Evolutionary conservation across 2,797 vertebrate genomes (phyloP).

Genomic region (Coregonus ussuriensis): DNA sequence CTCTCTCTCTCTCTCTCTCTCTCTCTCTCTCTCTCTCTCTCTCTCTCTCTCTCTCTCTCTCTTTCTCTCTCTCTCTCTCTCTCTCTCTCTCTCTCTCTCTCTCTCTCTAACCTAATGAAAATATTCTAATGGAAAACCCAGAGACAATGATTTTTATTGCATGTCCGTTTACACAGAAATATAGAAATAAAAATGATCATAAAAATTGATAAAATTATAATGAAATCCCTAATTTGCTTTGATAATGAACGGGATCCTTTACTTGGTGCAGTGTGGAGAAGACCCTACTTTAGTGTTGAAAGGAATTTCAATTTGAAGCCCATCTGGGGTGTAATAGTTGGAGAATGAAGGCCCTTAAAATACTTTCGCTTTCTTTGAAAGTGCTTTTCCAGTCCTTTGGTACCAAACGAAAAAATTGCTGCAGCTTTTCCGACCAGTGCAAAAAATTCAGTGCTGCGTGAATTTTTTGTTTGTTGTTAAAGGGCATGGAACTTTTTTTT

Average conservation of each 20-base stretch:
- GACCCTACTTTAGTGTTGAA: conserved; percentile 46
- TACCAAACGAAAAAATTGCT: conserved; percentile 33
- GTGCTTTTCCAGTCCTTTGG: conserved; percentile 28
- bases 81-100: conserved; percentile 43
- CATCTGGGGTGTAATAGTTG: conserved; percentile 47
- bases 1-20: conserved; percentile 40
- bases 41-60: conserved; percentile 23
- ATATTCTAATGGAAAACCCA: conserved; percentile 22
- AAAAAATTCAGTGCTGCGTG: neutral
- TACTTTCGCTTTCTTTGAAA: conserved; percentile 22
- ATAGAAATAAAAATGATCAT: conserved; percentile 44
- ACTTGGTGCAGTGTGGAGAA: conserved; percentile 25
- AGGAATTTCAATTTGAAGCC: conserved; percentile 62
- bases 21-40: conserved; percentile 21
- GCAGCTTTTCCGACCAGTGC: neutral
- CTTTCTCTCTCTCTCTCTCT: conserved; percentile 49
- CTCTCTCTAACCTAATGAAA: conserved; percentile 36
- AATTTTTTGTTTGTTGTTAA: neutral
- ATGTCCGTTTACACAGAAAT: conserved; percentile 57
- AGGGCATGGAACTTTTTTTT: neutral
- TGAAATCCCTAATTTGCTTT: conserved; percentile 62
- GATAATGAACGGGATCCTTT: conserved; percentile 53
- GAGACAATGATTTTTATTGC: conserved; percentile 40
- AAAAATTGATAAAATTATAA: conserved; percentile 55
- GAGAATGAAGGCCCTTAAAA: conserved; percentile 37